Conservation (phyloP, 2,797 vertebrate species). For the Fratercula arctica region DNA sequence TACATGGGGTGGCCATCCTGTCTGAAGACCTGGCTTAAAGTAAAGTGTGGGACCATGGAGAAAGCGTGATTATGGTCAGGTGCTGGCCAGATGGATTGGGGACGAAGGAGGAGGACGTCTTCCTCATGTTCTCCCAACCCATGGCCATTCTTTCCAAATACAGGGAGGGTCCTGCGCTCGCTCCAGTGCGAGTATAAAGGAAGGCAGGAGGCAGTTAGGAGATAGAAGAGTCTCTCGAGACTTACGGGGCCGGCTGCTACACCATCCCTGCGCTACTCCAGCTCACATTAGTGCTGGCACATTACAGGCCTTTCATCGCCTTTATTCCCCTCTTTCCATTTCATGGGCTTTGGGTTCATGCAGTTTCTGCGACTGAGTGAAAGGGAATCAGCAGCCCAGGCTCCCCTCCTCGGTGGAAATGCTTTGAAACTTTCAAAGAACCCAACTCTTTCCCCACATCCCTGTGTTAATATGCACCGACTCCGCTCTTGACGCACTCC, state of each 20-base stretch:
- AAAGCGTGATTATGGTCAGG: background rate
- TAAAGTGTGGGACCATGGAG: fast-evolving
- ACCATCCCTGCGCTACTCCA: background rate
- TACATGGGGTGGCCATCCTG: fast-evolving
- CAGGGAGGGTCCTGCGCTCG: background rate
- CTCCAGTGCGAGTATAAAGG: background rate
- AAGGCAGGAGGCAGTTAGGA: background rate
- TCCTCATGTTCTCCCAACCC: background rate
- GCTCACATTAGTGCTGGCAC: background rate
- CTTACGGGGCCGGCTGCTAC: fast-evolving
- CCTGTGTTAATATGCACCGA: slow-evolving; percentile 61
- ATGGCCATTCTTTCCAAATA: background rate
- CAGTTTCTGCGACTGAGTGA: background rate
- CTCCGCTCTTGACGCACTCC: slow-evolving; percentile 40
- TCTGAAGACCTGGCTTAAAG: background rate
- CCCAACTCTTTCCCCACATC: slow-evolving; percentile 47
- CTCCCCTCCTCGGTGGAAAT: slow-evolving; percentile 14
- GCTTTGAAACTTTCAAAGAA: slow-evolving; percentile 68
- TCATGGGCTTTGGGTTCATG: background rate
- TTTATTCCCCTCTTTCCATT: slow-evolving; percentile 38
- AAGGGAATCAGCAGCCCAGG: slow-evolving; percentile 10
- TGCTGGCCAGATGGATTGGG: background rate
- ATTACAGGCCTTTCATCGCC: background rate
- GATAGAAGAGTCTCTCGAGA: background rate
- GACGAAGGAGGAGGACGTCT: background rate